A percentile compares a stretch with the other conserved stretches of the same genome.
These are phyloP conservation scores for Matsumurasca onukii DNA, from an alignment of 1,140 invertebrate genomes.

Conservation along the genomic window DNA sequence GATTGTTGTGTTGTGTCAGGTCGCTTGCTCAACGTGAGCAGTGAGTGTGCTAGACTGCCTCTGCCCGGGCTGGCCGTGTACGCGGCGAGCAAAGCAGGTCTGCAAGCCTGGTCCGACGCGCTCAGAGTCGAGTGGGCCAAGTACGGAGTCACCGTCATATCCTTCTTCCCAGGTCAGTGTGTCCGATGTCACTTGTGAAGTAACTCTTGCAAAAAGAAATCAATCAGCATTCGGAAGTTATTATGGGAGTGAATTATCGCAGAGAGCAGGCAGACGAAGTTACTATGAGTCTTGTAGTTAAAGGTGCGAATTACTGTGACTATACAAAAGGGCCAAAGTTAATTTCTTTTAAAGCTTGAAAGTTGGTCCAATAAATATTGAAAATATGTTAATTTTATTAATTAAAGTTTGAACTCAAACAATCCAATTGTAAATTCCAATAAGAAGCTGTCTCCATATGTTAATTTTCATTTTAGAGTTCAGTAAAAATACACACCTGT, in stretches of 20 bases:
- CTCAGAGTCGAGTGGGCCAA: slow-evolving; percentile 73
- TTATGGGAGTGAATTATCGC: neutral
- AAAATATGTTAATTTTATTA: too few relatives aligned
- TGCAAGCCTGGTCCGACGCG: slow-evolving; percentile 68
- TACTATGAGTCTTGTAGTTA: neutral
- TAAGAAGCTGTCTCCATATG: too few relatives aligned
- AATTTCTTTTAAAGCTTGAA: too few relatives aligned
- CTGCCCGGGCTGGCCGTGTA: slow-evolving; percentile 74
- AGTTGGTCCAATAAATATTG: too few relatives aligned
- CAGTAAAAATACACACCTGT: too few relatives aligned
- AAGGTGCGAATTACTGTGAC: neutral
- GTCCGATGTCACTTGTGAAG: neutral
- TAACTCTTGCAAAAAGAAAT: neutral
- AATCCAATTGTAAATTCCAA: too few relatives aligned
- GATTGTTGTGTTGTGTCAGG: too few relatives aligned
- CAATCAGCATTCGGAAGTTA: neutral
- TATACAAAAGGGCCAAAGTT: too few relatives aligned
- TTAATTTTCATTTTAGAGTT: too few relatives aligned
- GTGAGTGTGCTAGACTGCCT: slow-evolving; percentile 71
- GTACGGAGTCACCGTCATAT: slow-evolving; percentile 69
- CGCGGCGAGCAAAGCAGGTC: slow-evolving; percentile 75
- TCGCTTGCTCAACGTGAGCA: slow-evolving; percentile 76
- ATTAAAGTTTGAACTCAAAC: too few relatives aligned
- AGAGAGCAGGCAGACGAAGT: too few relatives aligned
- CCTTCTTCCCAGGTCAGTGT: slow-evolving; percentile 70